Evolutionary conservation across 2,113 vertebrate species (phyloP).

Genomic region (Etia nguti): DNA sequence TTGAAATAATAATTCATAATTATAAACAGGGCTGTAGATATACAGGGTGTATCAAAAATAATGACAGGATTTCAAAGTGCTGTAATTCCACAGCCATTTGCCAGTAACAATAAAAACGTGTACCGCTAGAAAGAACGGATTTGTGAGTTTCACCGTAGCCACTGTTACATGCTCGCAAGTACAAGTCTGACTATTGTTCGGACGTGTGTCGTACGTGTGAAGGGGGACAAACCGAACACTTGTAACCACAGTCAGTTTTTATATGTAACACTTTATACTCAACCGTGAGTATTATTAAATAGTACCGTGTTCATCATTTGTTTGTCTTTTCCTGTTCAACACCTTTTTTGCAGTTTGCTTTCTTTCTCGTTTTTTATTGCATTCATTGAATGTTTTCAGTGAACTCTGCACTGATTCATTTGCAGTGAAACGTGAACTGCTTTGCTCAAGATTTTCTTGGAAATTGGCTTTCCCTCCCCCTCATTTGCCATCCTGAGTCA

Average conservation of each 20-base stretch:
- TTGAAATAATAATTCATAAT: neutral
- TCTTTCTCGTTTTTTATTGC: neutral
- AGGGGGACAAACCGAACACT: neutral
- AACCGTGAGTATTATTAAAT: rapidly evolving
- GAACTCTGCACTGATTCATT: neutral
- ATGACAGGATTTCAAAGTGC: neutral
- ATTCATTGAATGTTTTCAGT: neutral
- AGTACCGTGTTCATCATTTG: neutral
- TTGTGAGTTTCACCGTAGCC: neutral
- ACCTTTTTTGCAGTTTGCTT: neutral
- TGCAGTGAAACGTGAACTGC: neutral
- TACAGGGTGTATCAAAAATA: neutral
- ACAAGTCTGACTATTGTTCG: neutral
- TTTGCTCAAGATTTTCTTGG: neutral
- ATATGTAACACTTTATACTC: neutral
- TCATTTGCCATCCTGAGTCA: neutral
- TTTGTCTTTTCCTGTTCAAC: neutral
- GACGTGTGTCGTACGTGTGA: neutral
- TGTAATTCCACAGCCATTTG: neutral
- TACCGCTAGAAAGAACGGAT: neutral
- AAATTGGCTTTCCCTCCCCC: neutral
- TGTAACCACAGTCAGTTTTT: neutral
- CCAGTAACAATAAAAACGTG: rapidly evolving
- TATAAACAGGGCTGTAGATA: neutral
- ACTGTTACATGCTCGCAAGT: neutral